A percentile compares a stretch with the other conserved stretches of the same genome.
Conservation (phyloP, 2,888 invertebrate genomes). For the Parelbella ahira region DNA sequence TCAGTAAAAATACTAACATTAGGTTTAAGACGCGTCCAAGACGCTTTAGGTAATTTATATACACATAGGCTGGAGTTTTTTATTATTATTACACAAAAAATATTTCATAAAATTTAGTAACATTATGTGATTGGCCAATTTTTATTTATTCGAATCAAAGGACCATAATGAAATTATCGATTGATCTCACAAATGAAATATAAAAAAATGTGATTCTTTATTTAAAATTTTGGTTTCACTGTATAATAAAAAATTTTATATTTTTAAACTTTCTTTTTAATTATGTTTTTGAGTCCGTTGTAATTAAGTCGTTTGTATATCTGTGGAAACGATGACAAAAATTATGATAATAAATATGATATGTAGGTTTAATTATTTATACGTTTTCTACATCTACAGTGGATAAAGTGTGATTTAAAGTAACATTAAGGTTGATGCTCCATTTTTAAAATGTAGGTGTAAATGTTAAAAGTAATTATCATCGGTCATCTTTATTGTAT, state of each 20-base stretch:
- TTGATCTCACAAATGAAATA: constrained; percentile 31
- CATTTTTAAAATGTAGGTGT: no score
- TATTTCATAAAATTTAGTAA: constrained; percentile 42
- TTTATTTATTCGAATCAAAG: constrained; percentile 44
- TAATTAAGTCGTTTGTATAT: background rate
- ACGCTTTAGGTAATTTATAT: constrained; percentile 44
- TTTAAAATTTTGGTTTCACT: constrained; percentile 12
- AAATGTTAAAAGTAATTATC: no score
- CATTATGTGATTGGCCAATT: constrained; percentile 33
- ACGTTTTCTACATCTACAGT: no score
- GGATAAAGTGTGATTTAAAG: no score
- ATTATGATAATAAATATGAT: no score
- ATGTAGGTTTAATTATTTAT: no score
- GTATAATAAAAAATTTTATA: no score
- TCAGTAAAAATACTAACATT: constrained; percentile 39
- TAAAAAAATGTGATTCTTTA: constrained; percentile 23
- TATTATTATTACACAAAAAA: constrained; percentile 38
- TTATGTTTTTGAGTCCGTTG: constrained; percentile 11
- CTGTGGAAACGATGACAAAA: no score
- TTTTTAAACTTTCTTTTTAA: constrained; percentile 1
- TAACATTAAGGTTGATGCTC: no score
- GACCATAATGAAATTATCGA: constrained; percentile 40
- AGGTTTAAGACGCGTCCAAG: constrained; percentile 58
- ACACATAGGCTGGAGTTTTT: constrained; percentile 36
- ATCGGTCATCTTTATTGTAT: no score